Evolutionary conservation across 2,113 vertebrate genomes (phyloP).

Genomic region (Uropsilus gracilis): DNA sequence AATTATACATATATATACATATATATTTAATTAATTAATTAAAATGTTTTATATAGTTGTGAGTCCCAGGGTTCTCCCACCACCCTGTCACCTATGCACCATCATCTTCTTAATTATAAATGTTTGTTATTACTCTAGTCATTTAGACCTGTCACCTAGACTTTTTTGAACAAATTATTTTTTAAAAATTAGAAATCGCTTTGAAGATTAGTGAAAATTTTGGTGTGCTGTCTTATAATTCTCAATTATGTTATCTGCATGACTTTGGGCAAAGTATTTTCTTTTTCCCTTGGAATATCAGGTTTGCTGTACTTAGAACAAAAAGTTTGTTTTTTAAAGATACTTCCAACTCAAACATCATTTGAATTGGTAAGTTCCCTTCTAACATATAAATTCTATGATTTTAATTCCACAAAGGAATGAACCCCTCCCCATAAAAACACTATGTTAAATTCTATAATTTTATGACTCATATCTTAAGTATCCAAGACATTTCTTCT

Average conservation of each 20-base stretch:
- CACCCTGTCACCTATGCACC: too few species aligned
- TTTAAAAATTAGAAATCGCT: not conserved
- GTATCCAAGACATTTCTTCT: constrained; percentile 34
- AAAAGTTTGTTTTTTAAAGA: constrained; percentile 23
- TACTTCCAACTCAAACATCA: constrained; percentile 1
- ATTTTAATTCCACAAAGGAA: not conserved
- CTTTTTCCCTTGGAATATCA: not conserved
- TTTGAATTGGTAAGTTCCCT: not conserved
- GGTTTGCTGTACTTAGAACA: constrained; percentile 36
- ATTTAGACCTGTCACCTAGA: not conserved
- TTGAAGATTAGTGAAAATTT: constrained; percentile 12
- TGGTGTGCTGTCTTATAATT: not conserved
- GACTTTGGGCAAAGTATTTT: not conserved
- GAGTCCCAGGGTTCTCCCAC: too few species aligned
- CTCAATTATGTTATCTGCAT: not conserved
- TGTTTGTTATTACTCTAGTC: not conserved
- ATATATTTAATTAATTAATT: too few species aligned
- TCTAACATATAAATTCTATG: constrained; percentile 34
- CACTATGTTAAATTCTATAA: constrained; percentile 16
- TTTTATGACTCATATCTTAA: constrained; percentile 26
- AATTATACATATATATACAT: too few species aligned
- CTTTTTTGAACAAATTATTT: not conserved
- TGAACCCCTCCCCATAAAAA: too few species aligned
- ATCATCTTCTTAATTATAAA: too few species aligned
- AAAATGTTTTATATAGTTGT: too few species aligned